Evolutionary conservation across 2,888 invertebrate genomes (phyloP), one percentile per base, ranked within the genome.

Genomic region (Plagodis pulveraria): DNA sequence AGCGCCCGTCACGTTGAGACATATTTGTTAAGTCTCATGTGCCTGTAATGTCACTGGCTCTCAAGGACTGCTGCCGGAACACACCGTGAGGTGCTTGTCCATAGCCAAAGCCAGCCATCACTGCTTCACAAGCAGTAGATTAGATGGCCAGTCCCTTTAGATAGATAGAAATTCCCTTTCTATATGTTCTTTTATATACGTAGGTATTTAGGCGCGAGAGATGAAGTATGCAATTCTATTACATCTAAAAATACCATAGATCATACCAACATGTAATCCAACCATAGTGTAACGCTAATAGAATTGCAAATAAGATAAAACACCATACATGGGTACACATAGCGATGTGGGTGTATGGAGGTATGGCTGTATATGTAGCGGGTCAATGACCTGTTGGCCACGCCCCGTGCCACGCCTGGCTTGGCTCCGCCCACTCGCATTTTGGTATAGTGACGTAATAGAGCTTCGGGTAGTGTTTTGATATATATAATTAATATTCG

Each of bases 291-390:
- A 66, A 61, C 38, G 53, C 69, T 77, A 74, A 83, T 86, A 83
- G 88, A 87, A 87, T 89, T 89, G 85, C 86, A 81, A 87, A 89
- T 86, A 72, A 68, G 73, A 64, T 71, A 74, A 74, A 77, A 77
- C 74, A 70, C 76, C 78, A 73, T 78, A 71, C 65, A 64, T 58
- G 66, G 67, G 12, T 34, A 43, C 58, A 63, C 64, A 66, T 71
- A 62, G 64, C 59, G 4, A 45, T 58, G 66, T 63, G 74, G 67
- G 62, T 72, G 61, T 69, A 63, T 76, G 67, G 71, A 71, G 57
- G 32, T 49, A 34, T 69, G 62, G 22, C 22, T 70, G 69, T 71
- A 67, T 52, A 70, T 43, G 34, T 36, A 63, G 55, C 59, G 72
- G 86, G 77, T 89, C 87, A 83, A 65, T 76, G 87, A 80, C 87